Evolutionary conservation across 2,797 vertebrate species (phyloP).

Genomic region (Ceryle rudis): DNA sequence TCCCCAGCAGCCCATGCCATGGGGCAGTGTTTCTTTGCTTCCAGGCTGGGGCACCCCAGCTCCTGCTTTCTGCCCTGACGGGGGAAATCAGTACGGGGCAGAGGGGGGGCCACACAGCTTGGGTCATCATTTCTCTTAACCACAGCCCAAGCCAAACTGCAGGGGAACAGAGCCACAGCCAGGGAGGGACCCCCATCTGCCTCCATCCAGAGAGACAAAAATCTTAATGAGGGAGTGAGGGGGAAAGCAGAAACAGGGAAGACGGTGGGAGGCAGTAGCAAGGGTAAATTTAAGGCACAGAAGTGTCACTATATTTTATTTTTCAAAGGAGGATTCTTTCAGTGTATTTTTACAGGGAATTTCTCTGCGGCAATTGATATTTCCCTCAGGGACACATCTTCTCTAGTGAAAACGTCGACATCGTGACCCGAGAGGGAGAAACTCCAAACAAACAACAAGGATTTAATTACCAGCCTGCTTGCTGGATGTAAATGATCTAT

Average conservation of each 20-base stretch:
- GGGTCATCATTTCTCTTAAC: not conserved
- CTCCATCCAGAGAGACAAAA: not conserved
- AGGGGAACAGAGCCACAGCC: not conserved
- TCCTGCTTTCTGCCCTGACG: not conserved
- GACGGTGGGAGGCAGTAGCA: not conserved
- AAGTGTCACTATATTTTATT: slow-evolving; percentile 12
- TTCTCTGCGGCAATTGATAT: slow-evolving; percentile 50
- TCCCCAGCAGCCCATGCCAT: not conserved
- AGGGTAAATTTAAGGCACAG: not conserved
- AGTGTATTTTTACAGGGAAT: slow-evolving; percentile 46
- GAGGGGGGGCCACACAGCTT: not conserved
- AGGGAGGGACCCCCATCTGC: not conserved
- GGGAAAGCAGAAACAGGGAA: not conserved
- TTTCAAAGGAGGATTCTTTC: slow-evolving; percentile 59
- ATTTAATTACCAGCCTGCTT: slow-evolving; percentile 75
- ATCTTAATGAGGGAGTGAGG: not conserved
- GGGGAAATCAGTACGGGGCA: not conserved
- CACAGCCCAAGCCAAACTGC: not conserved
- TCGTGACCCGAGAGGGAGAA: slow-evolving; percentile 70
- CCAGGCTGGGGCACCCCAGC: not conserved
- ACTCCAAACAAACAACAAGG: slow-evolving; percentile 73
- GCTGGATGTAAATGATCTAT: slow-evolving; percentile 71
- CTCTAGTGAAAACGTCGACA: slow-evolving; percentile 80
- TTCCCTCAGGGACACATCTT: slow-evolving; percentile 71
- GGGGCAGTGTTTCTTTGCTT: not conserved